A percentile compares a stretch with the other conserved stretches of the same genome.
Evolutionary conservation across 1,140 invertebrate species (phyloP).

Genomic region (Lepidurus apus): DNA sequence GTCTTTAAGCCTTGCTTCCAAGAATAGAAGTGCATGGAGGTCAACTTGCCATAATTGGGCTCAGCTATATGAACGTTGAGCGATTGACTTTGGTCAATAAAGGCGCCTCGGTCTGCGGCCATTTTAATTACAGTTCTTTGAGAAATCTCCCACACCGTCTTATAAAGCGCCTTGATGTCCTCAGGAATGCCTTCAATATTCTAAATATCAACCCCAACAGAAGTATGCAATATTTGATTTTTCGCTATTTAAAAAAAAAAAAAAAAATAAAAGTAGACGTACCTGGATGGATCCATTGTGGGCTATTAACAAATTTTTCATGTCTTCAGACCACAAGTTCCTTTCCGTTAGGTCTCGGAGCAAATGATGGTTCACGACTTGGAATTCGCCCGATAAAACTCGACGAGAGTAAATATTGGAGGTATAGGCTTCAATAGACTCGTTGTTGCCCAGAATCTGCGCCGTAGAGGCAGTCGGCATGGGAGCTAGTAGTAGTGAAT

Average conservation of each 20-base stretch:
- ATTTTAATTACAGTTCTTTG: slow-evolving; percentile 92
- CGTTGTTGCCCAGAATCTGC: slow-evolving; percentile 98
- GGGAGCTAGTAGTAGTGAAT: slow-evolving; percentile 89
- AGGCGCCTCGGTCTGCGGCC: slow-evolving; percentile 95
- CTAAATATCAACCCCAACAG: slow-evolving; percentile 37
- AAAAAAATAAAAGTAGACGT: slow-evolving; percentile 27
- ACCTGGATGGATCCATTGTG: slow-evolving; percentile 86
- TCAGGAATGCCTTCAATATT: slow-evolving; percentile 81
- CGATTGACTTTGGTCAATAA: slow-evolving; percentile 98
- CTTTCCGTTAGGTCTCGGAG: slow-evolving; percentile 85
- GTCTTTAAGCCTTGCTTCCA: slow-evolving; percentile 97
- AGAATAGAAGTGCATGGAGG: slow-evolving; percentile 97
- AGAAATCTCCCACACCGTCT: slow-evolving; percentile 98
- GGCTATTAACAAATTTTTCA: slow-evolving; percentile 91
- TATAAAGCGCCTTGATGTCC: slow-evolving; percentile 85
- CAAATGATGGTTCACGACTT: slow-evolving; percentile 94
- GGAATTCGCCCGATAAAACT: slow-evolving; percentile 84
- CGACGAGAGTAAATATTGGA: slow-evolving; percentile 93
- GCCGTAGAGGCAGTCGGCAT: slow-evolving; percentile 99
- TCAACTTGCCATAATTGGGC: slow-evolving; percentile 86
- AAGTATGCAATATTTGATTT: neutral
- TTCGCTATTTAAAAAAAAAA: neutral
- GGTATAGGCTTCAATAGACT: slow-evolving; percentile 97
- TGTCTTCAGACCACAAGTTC: slow-evolving; percentile 90
- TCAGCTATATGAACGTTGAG: slow-evolving; percentile 94